phyloP scores from a whole-genome alignment of 92 coral and sea anemone species.

The Paragorgia papillata region DNA sequence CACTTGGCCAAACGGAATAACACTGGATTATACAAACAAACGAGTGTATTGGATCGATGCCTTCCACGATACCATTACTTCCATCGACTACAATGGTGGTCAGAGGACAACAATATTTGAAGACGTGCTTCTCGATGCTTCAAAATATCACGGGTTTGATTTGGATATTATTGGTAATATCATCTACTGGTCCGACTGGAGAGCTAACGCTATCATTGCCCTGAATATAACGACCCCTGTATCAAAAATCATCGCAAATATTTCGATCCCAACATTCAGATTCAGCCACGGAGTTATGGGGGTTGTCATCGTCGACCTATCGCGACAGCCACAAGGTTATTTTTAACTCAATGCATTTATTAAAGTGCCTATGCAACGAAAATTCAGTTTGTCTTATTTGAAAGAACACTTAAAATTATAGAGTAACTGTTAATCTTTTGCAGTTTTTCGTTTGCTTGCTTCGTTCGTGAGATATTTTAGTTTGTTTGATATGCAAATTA shows the following conservation, averaged over 20 bases:
- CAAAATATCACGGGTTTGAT: constrained; percentile 48
- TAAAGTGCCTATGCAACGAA: too few relatives aligned
- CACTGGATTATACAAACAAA: constrained; percentile 58
- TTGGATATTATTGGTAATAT: constrained; percentile 52
- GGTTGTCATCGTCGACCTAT: constrained; percentile 44
- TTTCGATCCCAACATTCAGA: constrained; percentile 7
- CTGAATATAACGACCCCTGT: background rate
- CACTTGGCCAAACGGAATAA: constrained; percentile 63
- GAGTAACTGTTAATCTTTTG: too few relatives aligned
- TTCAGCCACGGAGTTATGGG: constrained; percentile 39
- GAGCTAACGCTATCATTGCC: constrained; percentile 29
- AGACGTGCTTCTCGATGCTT: constrained; percentile 14
- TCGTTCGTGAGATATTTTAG: too few relatives aligned
- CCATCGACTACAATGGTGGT: constrained; percentile 63
- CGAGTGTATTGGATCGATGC: constrained; percentile 79
- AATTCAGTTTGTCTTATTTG: too few relatives aligned
- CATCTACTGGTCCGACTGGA: constrained; percentile 70
- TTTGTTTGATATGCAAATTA: too few relatives aligned
- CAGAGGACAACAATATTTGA: constrained; percentile 34
- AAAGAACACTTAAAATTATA: too few relatives aligned
- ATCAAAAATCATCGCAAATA: constrained; percentile 1
- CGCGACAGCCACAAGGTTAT: constrained; percentile 59
- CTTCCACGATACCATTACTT: constrained; percentile 45
- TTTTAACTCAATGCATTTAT: background rate
- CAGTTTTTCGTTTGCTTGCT: too few relatives aligned